These are phyloP conservation scores for Heliothis virescens DNA, from an alignment of 1,140 invertebrate species.

Conservation along the genomic window DNA sequence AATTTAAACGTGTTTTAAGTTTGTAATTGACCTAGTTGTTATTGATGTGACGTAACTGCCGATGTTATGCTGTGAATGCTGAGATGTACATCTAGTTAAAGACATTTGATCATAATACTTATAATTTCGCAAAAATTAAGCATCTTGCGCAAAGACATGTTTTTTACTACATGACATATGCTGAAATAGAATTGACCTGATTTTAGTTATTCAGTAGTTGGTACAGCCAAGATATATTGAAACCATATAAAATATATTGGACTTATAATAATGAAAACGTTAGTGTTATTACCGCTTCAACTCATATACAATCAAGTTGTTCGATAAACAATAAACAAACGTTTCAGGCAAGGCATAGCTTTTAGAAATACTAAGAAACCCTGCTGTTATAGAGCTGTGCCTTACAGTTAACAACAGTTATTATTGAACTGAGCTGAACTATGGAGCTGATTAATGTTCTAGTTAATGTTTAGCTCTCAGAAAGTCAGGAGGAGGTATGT, in stretches of 20 bases:
- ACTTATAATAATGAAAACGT: too few relatives aligned
- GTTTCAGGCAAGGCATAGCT: neutral
- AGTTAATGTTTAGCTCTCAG: slow-evolving; percentile 41
- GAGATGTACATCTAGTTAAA: too few relatives aligned
- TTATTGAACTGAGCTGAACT: slow-evolving; percentile 24
- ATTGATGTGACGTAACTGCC: slow-evolving; percentile 15
- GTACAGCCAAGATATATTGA: too few relatives aligned
- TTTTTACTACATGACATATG: too few relatives aligned
- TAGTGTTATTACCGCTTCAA: too few relatives aligned
- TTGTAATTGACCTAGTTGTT: neutral
- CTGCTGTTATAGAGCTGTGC: neutral
- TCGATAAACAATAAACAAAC: neutral
- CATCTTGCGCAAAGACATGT: too few relatives aligned
- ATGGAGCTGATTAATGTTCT: slow-evolving; percentile 41
- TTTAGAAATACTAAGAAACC: slow-evolving; percentile 9
- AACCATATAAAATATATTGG: too few relatives aligned
- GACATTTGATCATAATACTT: too few relatives aligned
- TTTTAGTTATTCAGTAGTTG: too few relatives aligned
- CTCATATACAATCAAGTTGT: too few relatives aligned
- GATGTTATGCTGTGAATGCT: neutral
- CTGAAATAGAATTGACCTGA: too few relatives aligned
- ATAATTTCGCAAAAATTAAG: too few relatives aligned
- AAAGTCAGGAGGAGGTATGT: slow-evolving; percentile 38
- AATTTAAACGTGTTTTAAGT: neutral
- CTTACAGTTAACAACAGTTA: slow-evolving; percentile 11